These are phyloP conservation scores for Asarcornis scutulata DNA, from an alignment of 2,113 vertebrate species.

Conservation along the genomic window DNA sequence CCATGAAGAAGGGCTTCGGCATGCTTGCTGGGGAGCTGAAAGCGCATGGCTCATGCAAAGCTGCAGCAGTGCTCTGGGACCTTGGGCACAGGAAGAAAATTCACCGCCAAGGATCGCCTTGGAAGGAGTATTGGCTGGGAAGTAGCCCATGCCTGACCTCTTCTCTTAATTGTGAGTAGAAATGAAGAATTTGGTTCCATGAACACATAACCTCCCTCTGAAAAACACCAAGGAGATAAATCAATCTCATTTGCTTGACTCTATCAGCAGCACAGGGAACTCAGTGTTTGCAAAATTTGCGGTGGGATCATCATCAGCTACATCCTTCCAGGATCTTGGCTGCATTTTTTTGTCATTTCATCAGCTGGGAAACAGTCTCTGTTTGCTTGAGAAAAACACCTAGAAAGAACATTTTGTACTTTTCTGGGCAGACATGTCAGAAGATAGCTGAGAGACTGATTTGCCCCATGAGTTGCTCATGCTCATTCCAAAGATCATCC, in stretches of 20 bases:
- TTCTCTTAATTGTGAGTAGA: neutral
- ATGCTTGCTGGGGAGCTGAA: neutral
- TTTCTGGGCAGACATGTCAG: neutral
- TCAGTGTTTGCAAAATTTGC: neutral
- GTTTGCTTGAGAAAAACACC: neutral
- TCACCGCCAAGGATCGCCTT: accelerated
- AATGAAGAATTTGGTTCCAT: neutral
- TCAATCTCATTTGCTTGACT: neutral
- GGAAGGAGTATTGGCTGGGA: accelerated
- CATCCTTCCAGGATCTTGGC: neutral
- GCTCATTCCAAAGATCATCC: neutral
- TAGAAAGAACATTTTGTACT: neutral
- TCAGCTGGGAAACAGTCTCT: neutral
- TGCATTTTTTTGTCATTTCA: neutral
- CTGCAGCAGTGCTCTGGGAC: neutral
- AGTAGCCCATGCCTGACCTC: neutral
- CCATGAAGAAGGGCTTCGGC: neutral
- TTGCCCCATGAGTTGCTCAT: neutral
- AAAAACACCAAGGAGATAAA: neutral
- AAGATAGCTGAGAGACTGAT: neutral
- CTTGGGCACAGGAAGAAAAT: neutral
- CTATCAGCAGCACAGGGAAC: neutral
- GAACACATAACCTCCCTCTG: neutral
- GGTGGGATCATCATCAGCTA: neutral
- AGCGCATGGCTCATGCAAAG: accelerated